Conservation (phyloP, 2,888 invertebrate species). For the Tupiocoris notatus region DNA sequence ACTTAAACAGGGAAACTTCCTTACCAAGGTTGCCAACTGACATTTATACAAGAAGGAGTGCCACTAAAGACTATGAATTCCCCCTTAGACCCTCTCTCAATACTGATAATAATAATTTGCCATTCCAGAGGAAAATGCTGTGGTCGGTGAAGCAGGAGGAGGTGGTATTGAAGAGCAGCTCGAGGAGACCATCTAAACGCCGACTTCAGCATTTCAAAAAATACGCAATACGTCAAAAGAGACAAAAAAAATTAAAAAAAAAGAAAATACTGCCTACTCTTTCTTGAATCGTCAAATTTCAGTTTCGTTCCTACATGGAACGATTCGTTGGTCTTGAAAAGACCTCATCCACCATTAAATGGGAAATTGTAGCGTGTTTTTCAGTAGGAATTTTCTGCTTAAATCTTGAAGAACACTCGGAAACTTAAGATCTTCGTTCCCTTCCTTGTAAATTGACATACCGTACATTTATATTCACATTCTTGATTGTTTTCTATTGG, state of each 20-base stretch:
- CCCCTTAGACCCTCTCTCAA: no score
- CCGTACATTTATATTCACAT: background rate
- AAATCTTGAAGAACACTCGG: no score
- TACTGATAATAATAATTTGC: no score
- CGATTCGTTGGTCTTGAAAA: no score
- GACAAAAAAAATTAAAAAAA: background rate
- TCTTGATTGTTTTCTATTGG: no score
- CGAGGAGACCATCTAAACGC: constrained; percentile 46
- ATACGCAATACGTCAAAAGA: background rate
- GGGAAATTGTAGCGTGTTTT: background rate
- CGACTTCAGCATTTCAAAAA: constrained; percentile 34
- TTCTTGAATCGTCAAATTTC: background rate
- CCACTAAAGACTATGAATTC: no score
- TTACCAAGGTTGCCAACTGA: no score
- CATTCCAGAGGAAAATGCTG: constrained; percentile 47
- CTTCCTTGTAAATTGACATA: background rate
- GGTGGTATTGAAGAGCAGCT: constrained; percentile 46
- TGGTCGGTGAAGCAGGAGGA: constrained; percentile 45
- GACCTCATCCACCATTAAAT: no score
- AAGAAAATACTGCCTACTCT: background rate
- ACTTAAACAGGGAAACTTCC: no score
- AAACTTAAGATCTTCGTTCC: no score
- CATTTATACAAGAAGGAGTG: no score
- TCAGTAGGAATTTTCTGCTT: background rate
- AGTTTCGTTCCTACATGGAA: background rate